Base-by-base conservation (phyloP, 2,113 vertebrate species). In the Cyprinodon tularosa region DNA sequence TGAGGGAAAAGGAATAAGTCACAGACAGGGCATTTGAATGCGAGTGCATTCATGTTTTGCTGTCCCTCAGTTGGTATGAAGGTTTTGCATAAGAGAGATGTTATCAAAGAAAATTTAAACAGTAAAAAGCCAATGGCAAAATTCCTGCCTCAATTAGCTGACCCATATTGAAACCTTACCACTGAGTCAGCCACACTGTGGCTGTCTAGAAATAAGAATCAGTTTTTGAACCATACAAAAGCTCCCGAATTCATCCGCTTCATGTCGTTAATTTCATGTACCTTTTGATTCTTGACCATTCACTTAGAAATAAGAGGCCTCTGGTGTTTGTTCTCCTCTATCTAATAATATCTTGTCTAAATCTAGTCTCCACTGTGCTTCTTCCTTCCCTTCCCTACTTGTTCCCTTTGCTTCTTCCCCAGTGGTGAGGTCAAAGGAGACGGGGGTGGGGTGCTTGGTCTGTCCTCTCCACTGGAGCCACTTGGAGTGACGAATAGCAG, bases 401-500 rank as follows among this genome's bases (percentile, higher is more conserved):
- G 0, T 80, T 75, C 74, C 66, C 75, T 85, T 57, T 48, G 72
- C 79, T 77, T 75, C 70, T 79, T 76, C 82, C 78, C 84, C 84
- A 79, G 68, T 72, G 80, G 78, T 85, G 70, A 77, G 86, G 85
- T 90, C 88, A 88, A 53, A 66, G 83, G 82, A 57, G 17, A 57
- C 17, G 2, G 50, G 50, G 50, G 50, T 57, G 50, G 50, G 17
- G 17, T 57, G 50, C 50, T 0, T n/a, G 50, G 59, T 68, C 72
- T 84, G 88, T 90, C 89, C 89, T 88, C 75, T 90, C 85, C 76
- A 72, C 82, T 85, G 82, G 72, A 86, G 86, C 78, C 77, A 79
- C 82, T 85, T 78, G 76, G 78, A 86, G 86, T 86, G 89, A 93
- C 57, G 53, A 89, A 90, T 85, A 83, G 80, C 80, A 86, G 78